Percentiles rank a stretch among this genome's conserved stretches.
phyloP scores from a whole-genome alignment of 1,140 invertebrate genomes.

The Pararge aegeria region DNA sequence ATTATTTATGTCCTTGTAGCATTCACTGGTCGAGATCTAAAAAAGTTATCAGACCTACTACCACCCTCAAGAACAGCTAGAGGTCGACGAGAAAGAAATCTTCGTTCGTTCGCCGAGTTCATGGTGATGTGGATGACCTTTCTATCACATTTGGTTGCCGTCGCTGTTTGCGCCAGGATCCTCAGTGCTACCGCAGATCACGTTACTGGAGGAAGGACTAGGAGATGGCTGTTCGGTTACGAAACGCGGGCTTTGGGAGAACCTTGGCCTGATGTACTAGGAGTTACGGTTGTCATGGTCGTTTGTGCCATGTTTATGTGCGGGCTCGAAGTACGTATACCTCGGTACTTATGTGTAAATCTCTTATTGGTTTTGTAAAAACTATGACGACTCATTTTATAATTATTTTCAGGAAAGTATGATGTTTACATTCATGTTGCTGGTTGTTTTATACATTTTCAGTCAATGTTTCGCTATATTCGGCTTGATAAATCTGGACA shows the following conservation, averaged over 20 bases:
- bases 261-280: constrained; percentile 85
- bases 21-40: constrained; percentile 61
- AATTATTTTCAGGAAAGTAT: constrained; percentile 62
- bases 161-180: constrained; percentile 82
- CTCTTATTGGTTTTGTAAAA: no score
- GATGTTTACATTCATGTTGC: constrained; percentile 69
- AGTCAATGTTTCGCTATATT: constrained; percentile 71
- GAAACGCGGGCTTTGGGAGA: constrained; percentile 81
- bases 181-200: constrained; percentile 84
- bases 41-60: constrained; percentile 59
- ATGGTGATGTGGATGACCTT: constrained; percentile 83
- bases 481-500: constrained; percentile 68
- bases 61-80: constrained; percentile 61
- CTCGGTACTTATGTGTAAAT: no score
- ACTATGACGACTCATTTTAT: no score
- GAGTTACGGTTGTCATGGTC: constrained; percentile 83
- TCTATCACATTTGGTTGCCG: constrained; percentile 81
- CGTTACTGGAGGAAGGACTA: constrained; percentile 81
- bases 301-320: constrained; percentile 86
- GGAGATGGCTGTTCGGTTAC: constrained; percentile 80
- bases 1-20: constrained; percentile 55
- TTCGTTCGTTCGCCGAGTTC: constrained; percentile 75
- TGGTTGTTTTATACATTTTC: constrained; percentile 65
- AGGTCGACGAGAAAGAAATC: constrained; percentile 62
- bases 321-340: constrained; percentile 81